Evolutionary conservation across 1,140 invertebrate species (phyloP).

Genomic region (Papilio polytes): DNA sequence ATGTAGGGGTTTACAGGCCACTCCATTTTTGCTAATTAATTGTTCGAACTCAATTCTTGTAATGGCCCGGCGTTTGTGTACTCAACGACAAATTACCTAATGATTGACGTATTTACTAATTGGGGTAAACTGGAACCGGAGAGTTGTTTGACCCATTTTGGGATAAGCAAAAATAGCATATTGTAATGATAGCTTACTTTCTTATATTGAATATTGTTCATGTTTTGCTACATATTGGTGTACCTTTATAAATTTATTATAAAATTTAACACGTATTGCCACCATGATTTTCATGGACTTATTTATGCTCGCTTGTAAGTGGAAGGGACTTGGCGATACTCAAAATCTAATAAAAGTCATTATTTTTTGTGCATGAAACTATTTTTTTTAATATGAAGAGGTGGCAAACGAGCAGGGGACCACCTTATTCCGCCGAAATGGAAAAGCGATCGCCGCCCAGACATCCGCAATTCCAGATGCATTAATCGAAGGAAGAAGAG

Average conservation of each 20-base stretch:
- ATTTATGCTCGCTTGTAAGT: too few species aligned
- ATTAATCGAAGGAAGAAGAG: too few species aligned
- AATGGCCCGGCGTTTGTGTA: neutral
- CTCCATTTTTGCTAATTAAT: neutral
- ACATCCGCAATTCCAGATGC: too few species aligned
- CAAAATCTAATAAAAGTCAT: neutral
- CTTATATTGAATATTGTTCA: neutral
- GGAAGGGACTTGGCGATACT: neutral
- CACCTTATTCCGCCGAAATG: too few species aligned
- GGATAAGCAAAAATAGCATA: neutral
- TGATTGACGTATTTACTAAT: neutral
- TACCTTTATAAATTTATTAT: too few species aligned
- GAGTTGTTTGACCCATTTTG: neutral
- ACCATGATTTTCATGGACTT: too few species aligned
- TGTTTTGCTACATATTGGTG: too few species aligned
- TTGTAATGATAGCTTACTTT: neutral
- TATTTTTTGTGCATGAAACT: neutral
- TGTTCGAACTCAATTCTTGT: conserved; percentile 3
- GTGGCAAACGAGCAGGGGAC: too few species aligned
- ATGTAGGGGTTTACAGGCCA: neutral
- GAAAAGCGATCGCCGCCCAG: too few species aligned
- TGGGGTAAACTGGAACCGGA: neutral
- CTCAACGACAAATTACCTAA: neutral
- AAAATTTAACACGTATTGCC: too few species aligned
- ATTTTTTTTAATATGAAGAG: too few species aligned